These are phyloP conservation scores for Drosophila saltans DNA, from an alignment of 1,140 invertebrate species.

Conservation along the genomic window DNA sequence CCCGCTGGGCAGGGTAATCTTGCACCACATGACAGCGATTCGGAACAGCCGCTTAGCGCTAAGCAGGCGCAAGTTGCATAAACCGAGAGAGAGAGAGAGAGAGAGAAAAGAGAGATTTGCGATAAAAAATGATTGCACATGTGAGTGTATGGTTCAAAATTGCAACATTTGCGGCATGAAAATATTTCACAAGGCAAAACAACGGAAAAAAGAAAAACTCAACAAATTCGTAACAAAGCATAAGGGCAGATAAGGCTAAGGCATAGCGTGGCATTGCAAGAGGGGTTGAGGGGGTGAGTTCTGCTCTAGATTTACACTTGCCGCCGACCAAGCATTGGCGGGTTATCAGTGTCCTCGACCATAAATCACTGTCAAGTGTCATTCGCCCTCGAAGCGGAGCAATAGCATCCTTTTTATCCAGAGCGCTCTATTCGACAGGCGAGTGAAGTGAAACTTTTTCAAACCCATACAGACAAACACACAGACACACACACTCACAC, in stretches of 20 bases:
- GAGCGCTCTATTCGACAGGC: constrained; percentile 38
- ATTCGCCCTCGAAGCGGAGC: constrained; percentile 65
- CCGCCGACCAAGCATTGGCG: constrained; percentile 56
- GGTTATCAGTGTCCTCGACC: constrained; percentile 74
- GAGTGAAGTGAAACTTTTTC: constrained; percentile 52
- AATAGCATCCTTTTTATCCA: constrained; percentile 68
- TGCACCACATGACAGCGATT: constrained; percentile 54
- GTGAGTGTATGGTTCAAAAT: constrained; percentile 66
- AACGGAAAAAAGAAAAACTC: constrained; percentile 28
- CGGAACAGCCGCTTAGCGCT: constrained; percentile 56
- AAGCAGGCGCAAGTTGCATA: constrained; percentile 14
- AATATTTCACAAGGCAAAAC: constrained; percentile 43
- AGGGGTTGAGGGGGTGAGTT: constrained; percentile 16
- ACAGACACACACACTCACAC: constrained; percentile 1
- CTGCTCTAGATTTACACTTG: constrained; percentile 71
- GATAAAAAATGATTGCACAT: constrained; percentile 82
- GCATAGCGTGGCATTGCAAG: no score
- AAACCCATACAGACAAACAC: constrained; percentile 37
- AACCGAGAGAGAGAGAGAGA: constrained; percentile 6
- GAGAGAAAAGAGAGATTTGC: constrained; percentile 56
- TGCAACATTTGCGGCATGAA: constrained; percentile 80
- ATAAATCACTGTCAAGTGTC: constrained; percentile 83
- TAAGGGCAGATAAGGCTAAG: background rate
- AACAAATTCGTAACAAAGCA: constrained; percentile 60
- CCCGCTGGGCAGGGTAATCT: constrained; percentile 54